Evolutionary conservation across 2,113 vertebrate genomes (phyloP).

Genomic region (Callipepla californica): DNA sequence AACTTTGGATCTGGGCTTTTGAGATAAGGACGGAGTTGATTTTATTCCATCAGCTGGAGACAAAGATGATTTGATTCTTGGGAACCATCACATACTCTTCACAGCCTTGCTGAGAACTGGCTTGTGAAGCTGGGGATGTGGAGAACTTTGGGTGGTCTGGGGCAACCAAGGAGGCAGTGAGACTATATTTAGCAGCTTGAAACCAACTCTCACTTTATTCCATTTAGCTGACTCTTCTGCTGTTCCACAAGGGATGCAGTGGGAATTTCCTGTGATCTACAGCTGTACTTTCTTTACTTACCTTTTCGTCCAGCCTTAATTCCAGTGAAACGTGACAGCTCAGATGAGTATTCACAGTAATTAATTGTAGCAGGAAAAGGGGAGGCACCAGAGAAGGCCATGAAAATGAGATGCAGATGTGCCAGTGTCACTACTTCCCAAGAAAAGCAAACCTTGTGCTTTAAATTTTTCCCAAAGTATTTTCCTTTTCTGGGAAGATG

Average conservation of each 20-base stretch:
- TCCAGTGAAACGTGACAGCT: background rate
- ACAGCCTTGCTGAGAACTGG: no score
- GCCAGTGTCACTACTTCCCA: background rate
- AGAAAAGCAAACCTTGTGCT: background rate
- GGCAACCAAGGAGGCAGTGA: background rate
- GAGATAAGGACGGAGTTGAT: constrained; percentile 68
- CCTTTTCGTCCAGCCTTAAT: background rate
- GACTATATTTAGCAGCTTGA: background rate
- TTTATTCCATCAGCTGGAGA: background rate
- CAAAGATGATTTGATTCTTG: background rate
- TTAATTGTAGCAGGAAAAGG: background rate
- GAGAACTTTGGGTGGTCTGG: background rate
- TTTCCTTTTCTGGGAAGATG: background rate
- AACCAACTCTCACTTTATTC: rapidly evolving
- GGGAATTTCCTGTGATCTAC: background rate
- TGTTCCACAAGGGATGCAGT: rapidly evolving
- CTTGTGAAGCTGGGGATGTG: background rate
- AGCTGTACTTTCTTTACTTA: background rate
- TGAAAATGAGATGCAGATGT: background rate
- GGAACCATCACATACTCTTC: no score
- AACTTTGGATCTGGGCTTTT: constrained; percentile 84
- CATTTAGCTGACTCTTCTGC: background rate
- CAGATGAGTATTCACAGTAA: background rate
- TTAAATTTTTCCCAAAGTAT: background rate
- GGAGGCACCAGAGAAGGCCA: background rate